Evolutionary conservation across 2,888 invertebrate genomes (phyloP).

Genomic region (Chironomus riparius): DNA sequence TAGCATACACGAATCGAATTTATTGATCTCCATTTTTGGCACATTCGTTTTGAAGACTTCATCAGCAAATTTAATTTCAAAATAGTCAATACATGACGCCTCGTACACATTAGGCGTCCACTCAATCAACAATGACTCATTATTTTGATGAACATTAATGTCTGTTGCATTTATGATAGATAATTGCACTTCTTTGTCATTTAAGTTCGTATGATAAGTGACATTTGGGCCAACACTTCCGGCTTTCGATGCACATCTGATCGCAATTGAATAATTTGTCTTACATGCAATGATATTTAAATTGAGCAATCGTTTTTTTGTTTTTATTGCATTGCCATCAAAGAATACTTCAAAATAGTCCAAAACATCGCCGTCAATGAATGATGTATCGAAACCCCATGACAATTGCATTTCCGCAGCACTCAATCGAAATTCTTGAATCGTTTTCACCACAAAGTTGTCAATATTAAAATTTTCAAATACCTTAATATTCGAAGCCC

Average conservation of each 20-base stretch:
- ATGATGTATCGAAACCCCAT: background rate
- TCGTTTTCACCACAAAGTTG: constrained; percentile 3
- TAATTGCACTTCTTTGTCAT: background rate
- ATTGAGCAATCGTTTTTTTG: background rate
- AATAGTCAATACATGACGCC: background rate
- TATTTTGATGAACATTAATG: background rate
- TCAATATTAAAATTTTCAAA: constrained; percentile 2
- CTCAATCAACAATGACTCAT: background rate
- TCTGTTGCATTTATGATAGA: background rate
- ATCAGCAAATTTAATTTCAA: background rate
- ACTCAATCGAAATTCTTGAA: background rate
- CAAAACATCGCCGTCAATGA: background rate
- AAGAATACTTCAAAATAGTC: background rate
- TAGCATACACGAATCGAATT: background rate
- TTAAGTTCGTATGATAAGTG: background rate
- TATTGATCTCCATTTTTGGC: background rate
- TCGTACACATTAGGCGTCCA: background rate
- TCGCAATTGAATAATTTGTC: background rate
- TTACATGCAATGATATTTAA: background rate
- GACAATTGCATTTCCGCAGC: background rate
- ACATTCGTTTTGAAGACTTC: background rate
- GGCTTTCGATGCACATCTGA: background rate
- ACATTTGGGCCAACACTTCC: background rate
- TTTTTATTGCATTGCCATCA: background rate
- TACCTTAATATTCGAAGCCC: background rate